These are phyloP conservation scores for Rhamnusium bicolor DNA, from an alignment of 2,888 invertebrate species.

Conservation along the genomic window DNA sequence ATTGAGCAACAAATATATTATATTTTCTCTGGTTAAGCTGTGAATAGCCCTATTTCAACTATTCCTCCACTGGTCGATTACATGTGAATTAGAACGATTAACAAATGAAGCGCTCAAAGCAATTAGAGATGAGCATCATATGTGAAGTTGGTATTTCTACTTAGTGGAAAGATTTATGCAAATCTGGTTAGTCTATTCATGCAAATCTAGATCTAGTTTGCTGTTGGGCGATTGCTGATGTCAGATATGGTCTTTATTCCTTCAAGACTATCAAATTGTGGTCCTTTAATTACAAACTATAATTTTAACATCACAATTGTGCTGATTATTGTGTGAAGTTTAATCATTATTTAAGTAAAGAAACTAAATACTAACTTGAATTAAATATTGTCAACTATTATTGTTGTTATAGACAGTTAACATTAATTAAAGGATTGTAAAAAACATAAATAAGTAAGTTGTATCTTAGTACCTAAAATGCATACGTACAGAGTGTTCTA, in stretches of 20 bases:
- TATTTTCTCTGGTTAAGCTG: no score
- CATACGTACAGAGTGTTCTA: no score
- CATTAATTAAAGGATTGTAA: no score
- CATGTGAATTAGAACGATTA: constrained; percentile 22
- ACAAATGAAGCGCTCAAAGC: constrained; percentile 21
- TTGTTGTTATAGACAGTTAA: no score
- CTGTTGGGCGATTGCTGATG: constrained; percentile 27
- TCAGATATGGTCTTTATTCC: constrained; percentile 20
- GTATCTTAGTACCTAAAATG: no score
- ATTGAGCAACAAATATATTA: no score
- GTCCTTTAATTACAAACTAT: constrained; percentile 23
- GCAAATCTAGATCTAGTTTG: constrained; percentile 25
- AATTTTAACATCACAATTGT: constrained; percentile 23
- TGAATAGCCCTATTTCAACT: neutral
- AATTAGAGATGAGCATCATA: constrained; percentile 32
- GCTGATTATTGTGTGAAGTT: constrained; percentile 17
- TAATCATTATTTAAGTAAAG: no score
- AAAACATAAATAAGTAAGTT: no score
- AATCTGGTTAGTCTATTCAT: constrained; percentile 24
- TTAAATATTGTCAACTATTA: no score
- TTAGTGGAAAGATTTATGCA: constrained; percentile 28
- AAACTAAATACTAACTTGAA: no score
- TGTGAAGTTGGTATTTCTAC: constrained; percentile 21
- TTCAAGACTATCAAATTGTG: constrained; percentile 21
- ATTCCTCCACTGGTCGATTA: neutral